Base-by-base conservation (phyloP, 2,113 vertebrate species). In the Lethenteron camtschaticum region DNA sequence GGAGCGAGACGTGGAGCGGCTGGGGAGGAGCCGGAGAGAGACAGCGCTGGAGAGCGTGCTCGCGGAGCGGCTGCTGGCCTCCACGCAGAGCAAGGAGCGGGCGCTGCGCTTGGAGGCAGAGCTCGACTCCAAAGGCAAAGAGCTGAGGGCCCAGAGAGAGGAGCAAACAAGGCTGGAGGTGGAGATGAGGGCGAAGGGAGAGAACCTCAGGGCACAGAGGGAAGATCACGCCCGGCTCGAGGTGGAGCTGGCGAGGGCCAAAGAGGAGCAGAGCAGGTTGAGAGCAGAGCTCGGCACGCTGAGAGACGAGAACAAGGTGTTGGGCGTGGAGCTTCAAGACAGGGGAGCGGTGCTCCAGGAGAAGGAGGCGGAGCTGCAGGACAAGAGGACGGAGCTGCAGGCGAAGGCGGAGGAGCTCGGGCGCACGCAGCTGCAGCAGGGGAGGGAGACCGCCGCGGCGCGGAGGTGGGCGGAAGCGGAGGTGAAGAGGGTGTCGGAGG, bases 341-440 rank as follows among this genome's bases (percentile, higher is more conserved):
- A 76, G 71, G 57, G 75, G 73, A 20, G 77, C 80, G 41, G 41
- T 41, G 41, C 4, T 41, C 41, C 41, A 41, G 41, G 41, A 41
- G 68, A 74, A 77, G 12, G 76, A 74, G 71, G 75, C 68, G 9
- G 72, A 63, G 16, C 76, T 81, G 72, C 78, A 76, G 73, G 77
- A 73, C 69, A 80, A 75, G 68, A 82, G 76, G 74, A 71, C 68
- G 9, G 58, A 57, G 63, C 73, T 84, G 68, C 77, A 84, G 75
- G 73, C 79, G 41, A 41, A 41, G 41, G 41, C 41, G 41, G 41
- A 41, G 4, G 41, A 41, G 41, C 41, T 41, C 6, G 41, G 4
- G 41, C 41, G 41, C 41, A 1, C 41, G 41, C 41, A 41, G 41
- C 41, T 41, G 41, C 41, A 41, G 41, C 41, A 41, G 41, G 41